Base-by-base conservation (phyloP, 2,888 invertebrate species). In the Adineta ricciae region DNA sequence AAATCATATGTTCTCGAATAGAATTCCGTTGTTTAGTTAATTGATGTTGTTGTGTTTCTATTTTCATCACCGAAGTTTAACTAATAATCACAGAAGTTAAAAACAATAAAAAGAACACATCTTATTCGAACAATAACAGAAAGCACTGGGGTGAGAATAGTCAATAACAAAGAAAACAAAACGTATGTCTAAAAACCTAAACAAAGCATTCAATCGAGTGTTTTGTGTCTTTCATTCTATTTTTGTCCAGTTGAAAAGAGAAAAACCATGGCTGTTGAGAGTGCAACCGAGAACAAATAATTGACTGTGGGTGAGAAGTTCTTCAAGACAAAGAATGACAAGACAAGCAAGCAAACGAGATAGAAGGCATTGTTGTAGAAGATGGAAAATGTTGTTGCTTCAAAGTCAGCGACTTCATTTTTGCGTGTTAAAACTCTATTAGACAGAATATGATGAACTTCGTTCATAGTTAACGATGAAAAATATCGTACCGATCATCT, bases 301-400 rank as follows among this genome's bases (percentile, higher is more conserved):
- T 99, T 99, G 88, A 86, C 41, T 32, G 84, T 36, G 64, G 84
- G 96, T 87, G 94, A 93, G 89, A 96, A 94, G 86, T 95, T 94
- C 89, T 95, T 94, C 88, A 99, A 92, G 85, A 98, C 89, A 91
- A 96, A 97, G 92, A 98, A 99, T 88, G 97, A 97, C 88, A 94
- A 93, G 87, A 97, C 93, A 88, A 99, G 95, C 84, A 98, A 94
- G 86, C 97, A 93, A 86, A 96, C 94, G 91, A 98, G 92, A 92
- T 96, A 99, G 87, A 99, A 91, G 32, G 97, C 95, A 90, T 99
- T 99, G 92, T 97, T 99, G 93, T 97, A 99, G 92, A 99, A 99
- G 89, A 99, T 97, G 83, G 98, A 94, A 91, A 96, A 97, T 2
- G 97, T 97, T 54, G 97, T 99, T 0, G 99, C 97, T 92, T 99